Percentiles rank a stretch among this genome's conserved stretches.
phyloP scores from a whole-genome alignment of 2,797 vertebrate species.

The Takifugu rubripes region DNA sequence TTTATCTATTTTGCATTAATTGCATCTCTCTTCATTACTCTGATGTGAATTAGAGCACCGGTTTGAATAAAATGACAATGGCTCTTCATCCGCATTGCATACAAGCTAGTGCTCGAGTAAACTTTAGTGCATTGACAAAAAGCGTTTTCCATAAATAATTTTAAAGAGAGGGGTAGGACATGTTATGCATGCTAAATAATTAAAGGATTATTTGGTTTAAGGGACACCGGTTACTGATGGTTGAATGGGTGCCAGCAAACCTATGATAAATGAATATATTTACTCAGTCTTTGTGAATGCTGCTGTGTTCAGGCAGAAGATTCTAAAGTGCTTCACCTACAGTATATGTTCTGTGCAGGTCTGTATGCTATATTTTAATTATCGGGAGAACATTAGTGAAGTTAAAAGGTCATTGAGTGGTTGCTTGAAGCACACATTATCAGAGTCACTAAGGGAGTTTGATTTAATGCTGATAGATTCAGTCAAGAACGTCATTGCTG shows the following conservation, averaged over 20 bases:
- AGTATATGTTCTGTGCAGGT: conserved; percentile 5
- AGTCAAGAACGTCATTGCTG: background rate
- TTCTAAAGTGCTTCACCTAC: too few species aligned
- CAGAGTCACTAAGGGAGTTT: conserved; percentile 24
- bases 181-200: conserved; percentile 34
- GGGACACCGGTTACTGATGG: conserved; percentile 1
- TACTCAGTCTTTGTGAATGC: too few species aligned
- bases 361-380: background rate
- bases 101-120: conserved; percentile 56
- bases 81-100: conserved; percentile 47
- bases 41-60: conserved; percentile 38
- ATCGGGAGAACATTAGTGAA: too few species aligned
- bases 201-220: background rate
- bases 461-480: conserved; percentile 11
- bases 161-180: conserved; percentile 49
- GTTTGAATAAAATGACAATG: conserved; percentile 38
- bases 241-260: too few species aligned
- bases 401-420: conserved; percentile 18
- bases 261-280: too few species aligned
- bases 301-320: too few species aligned
- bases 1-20: conserved; percentile 69
- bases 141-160: conserved; percentile 55
- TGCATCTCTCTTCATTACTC: conserved; percentile 58
- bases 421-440: conserved; percentile 8
- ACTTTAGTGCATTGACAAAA: conserved; percentile 42